Evolutionary conservation across 2,888 invertebrate genomes (phyloP), one percentile per base, ranked within the genome.

Genomic region (Electrophaes corylata): DNA sequence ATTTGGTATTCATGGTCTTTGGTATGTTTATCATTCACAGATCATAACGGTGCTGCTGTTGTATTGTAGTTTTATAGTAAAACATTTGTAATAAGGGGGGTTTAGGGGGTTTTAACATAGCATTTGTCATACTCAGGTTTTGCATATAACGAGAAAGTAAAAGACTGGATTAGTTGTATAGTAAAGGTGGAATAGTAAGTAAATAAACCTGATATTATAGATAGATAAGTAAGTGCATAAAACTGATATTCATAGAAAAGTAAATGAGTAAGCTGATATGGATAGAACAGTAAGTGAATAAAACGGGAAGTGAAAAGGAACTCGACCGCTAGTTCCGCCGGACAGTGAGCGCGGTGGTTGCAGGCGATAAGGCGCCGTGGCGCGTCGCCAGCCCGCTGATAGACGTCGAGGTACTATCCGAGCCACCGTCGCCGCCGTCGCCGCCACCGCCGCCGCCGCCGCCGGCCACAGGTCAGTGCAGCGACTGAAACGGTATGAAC

Each of bases 351-450:
- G 72, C 73, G 66, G 65, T 75, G 76, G 78, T 79, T 78, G 72
- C 88, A 94, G 94, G 94, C 94, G 94, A 94, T 91, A 93, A 93
- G 90, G 93, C 93, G 81, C 81, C 92, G 88, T 83, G 92, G 84
- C 86, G 93, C 88, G 83, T 91, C 91, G 78, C 93, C 90, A 94
- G 94, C 87, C 94, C 94, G 77, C 92, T 94, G 86, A 93, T 94
- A 79, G 94, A 94, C 87, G 94, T 94, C 81, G 94, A 94, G 86
- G 93, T 93, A 74, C 92, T 94, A 70, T 94, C 94, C 68, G 93
- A 93, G 83, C 92, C 93, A 79, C 92, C 93, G 76, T 92, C 93
- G 75, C 86, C 88, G 71, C 91, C 92, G 77, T 92, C 92, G 75
- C 84, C 86, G 72, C 92, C 57, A 39, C 60, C 55, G 44, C 62